Evolutionary conservation across 1,140 invertebrate species (phyloP), one percentile per base, ranked within the genome.

Genomic region (Pseudoatta argentina): DNA sequence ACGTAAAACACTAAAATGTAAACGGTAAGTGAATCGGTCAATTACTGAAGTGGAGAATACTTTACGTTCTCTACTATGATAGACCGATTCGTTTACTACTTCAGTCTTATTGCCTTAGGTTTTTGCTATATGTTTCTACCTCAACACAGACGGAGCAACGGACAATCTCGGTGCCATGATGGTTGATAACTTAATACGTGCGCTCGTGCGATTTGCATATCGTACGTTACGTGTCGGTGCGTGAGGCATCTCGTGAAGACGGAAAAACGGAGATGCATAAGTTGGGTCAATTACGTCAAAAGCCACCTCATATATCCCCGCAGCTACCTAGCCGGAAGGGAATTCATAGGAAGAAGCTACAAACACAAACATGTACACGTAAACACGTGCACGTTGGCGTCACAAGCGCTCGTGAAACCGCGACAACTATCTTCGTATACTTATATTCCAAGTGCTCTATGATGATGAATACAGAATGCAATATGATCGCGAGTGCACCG

Each of bases 121-220:
- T 44, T 44, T 44, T 10, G 10, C 10, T 3, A 10, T 44, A 2
- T 10, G 39, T 10, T 44, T 44, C 39, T 44, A 44, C 2, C 39
- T 12, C 8, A 44, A 44, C 39, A 10, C 8, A 10, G 39, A 44
- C 14, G 14, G 30, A 21, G 18, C 73, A 63, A 16, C 71, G 64
- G n/a, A 79, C 66, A 75, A 82, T 83, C 77, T 73, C 86, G 67
- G n/a, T 59, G 48, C 34, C 7, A 8, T 16, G 3, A 8, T 64
- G 48, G 27, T 18, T 87, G 87, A 88, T 87, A 87, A 88, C 86
- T 87, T 82, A 27, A 82, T 88, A 87, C 34, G 39, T 53, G 75
- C 61, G 51, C 69, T 67, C 73, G 66, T 61, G 34, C 76, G 39
- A 72, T 88, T 88, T 88, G 86, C 86, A 88, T 88, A 87, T 88